These are phyloP conservation scores for Cheilosia urbana DNA, from an alignment of 2,888 invertebrate genomes.

Conservation along the genomic window DNA sequence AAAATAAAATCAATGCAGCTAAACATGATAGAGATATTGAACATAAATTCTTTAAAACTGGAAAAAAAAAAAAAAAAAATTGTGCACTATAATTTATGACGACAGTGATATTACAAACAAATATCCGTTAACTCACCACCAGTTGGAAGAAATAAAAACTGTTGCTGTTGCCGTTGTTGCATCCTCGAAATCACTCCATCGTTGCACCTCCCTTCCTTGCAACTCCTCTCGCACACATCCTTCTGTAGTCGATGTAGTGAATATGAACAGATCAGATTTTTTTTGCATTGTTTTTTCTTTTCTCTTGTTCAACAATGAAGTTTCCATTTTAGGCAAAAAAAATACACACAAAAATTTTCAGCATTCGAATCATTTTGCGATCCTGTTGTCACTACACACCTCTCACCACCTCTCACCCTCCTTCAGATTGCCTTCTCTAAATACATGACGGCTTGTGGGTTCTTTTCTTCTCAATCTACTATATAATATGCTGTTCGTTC, in stretches of 20 bases:
- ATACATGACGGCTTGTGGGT: conserved; percentile 20
- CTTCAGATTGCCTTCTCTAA: conserved; percentile 57
- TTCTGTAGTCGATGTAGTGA: conserved; percentile 54
- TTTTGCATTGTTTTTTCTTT: conserved; percentile 15
- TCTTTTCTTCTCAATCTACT: conserved; percentile 1
- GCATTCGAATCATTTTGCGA: conserved; percentile 44
- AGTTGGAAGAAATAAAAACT: conserved; percentile 29
- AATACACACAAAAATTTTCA: neutral
- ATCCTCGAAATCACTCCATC: conserved; percentile 2
- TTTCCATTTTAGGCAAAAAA: conserved; percentile 13
- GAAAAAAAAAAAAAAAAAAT: conserved; percentile 19
- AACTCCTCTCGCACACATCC: conserved; percentile 13
- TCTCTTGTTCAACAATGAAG: conserved; percentile 6
- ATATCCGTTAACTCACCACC: conserved; percentile 73
- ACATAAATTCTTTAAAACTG: neutral
- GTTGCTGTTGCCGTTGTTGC: conserved; percentile 10
- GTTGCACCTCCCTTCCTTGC: conserved; percentile 1
- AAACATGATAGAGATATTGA: neutral
- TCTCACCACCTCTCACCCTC: conserved; percentile 49
- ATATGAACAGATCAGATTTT: conserved; percentile 73
- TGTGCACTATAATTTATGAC: conserved; percentile 56
- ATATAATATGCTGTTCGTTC: conserved; percentile 15
- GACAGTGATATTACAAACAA: conserved; percentile 70
- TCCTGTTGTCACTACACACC: conserved; percentile 62
- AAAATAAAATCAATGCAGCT: neutral